Base-by-base conservation (phyloP, 2,888 invertebrate genomes). In the Melanchra persicariae region DNA sequence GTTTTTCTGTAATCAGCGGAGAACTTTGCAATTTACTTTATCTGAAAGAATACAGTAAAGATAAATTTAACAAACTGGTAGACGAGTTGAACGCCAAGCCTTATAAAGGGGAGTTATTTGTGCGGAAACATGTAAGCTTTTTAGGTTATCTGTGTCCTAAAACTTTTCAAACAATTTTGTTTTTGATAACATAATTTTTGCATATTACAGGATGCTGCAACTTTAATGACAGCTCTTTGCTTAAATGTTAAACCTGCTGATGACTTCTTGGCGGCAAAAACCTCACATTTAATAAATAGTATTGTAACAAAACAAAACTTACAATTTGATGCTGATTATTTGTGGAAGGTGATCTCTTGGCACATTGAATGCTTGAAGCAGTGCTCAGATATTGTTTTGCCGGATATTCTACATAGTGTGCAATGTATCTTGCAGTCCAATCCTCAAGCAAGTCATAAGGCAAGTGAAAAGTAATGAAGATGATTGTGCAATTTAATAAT, bases 61-160 rank as follows among this genome's bases (percentile, higher is more conserved):
- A 90, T 49, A 92, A 93, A 81, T 92, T 97, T 6, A 96, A 97
- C 85, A 89, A 91, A 54, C 89, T 96, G 22, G 93, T 98, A 60
- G 97, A 97, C 85, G 97, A 97, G 81, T 92, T 98, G 49, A 97
- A 97, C 89, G 93, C 96, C 0, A 91, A 97, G 61, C 97, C 97
- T 83, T 97, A 96, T 85, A 96, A 96, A 85, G 87, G 87, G 26
- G 91, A 95, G 70, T 83, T 94, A 67, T 93, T 96, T 86, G 92
- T 93, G n/a, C 89, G 92, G 69, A 93, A 93, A 88, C 92, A 95
- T 88, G 96, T 94, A 90, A 91, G 93, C 90, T 58, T 69, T 76
- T 58, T 68, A 85, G 83, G 84, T 85, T 87, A 85, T 81, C 64
- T 79, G 79, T 73, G 19, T 64, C 5, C 5, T 26, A 22, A n/a